Percentiles rank a stretch among this genome's conserved stretches.
These are phyloP conservation scores for Copidosoma floridanum DNA, from an alignment of 1,140 invertebrate genomes.

Conservation along the genomic window DNA sequence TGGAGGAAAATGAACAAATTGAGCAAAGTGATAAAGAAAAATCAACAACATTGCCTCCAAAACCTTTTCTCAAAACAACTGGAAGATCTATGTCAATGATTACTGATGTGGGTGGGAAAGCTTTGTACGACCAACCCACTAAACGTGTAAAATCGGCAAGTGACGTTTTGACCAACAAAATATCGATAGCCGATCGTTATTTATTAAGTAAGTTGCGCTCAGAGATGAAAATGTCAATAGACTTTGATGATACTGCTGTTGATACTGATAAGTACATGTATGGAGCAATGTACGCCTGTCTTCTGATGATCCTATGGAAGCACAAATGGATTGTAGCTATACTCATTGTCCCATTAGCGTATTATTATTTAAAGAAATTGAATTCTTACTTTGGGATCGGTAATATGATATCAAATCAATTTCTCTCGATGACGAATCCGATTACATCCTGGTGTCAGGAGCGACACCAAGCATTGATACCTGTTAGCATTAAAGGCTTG, in stretches of 20 bases:
- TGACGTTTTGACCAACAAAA: constrained; percentile 23
- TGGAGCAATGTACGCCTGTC: constrained; percentile 66
- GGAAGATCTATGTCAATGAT: constrained; percentile 46
- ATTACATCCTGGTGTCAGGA: constrained; percentile 51
- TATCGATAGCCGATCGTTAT: constrained; percentile 39
- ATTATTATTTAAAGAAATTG: constrained; percentile 63
- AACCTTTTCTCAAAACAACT: constrained; percentile 31
- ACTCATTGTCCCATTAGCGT: constrained; percentile 64
- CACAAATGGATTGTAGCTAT: constrained; percentile 70
- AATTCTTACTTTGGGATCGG: constrained; percentile 58
- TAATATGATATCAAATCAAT: constrained; percentile 45
- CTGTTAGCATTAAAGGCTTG: constrained; percentile 63
- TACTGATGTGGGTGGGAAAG: constrained; percentile 33
- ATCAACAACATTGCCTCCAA: constrained; percentile 1
- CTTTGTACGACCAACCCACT: constrained; percentile 19
- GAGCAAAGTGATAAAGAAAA: background rate
- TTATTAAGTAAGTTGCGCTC: constrained; percentile 45
- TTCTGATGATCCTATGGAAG: constrained; percentile 70
- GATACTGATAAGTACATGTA: constrained; percentile 66
- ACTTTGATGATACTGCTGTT: constrained; percentile 43
- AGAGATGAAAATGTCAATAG: constrained; percentile 58
- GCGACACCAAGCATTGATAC: constrained; percentile 59
- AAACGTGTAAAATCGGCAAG: background rate
- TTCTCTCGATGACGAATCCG: constrained; percentile 30
- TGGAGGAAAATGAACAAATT: constrained; percentile 19